Evolutionary conservation across 1,140 invertebrate species (phyloP).

Genomic region (Zaprionus capensis): DNA sequence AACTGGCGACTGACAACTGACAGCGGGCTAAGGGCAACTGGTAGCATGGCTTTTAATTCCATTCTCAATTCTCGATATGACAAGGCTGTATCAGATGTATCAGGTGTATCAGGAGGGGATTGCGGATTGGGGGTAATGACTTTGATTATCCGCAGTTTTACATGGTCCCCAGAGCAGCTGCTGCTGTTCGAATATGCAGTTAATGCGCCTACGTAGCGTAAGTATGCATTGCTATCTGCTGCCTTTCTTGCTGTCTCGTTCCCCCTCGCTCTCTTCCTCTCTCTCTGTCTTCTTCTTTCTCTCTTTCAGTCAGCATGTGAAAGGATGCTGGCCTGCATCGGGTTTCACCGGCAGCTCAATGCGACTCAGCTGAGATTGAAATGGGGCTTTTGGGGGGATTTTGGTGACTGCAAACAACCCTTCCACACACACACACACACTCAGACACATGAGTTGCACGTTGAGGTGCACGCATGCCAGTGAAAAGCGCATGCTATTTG

Average conservation of each 20-base stretch:
- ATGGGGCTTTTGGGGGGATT: constrained; percentile 60
- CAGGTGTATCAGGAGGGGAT: neutral
- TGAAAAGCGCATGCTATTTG: constrained; percentile 77
- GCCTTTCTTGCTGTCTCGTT: neutral
- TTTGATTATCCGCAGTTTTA: constrained; percentile 49
- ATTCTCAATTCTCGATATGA: neutral
- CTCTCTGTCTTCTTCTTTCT: neutral
- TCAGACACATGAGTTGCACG: neutral
- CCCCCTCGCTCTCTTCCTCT: neutral
- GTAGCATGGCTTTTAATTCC: neutral
- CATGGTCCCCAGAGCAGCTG: constrained; percentile 6
- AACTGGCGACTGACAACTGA: no score
- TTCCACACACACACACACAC: constrained; percentile 1
- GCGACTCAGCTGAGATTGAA: constrained; percentile 75
- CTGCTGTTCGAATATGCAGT: constrained; percentile 11
- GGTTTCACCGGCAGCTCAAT: constrained; percentile 56
- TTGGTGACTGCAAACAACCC: constrained; percentile 37
- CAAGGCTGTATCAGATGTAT: neutral
- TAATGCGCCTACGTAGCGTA: constrained; percentile 33
- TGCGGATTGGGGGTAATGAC: constrained; percentile 35
- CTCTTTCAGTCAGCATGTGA: constrained; percentile 27
- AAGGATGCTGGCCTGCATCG: constrained; percentile 25
- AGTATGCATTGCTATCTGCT: neutral
- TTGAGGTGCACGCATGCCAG: constrained; percentile 35
- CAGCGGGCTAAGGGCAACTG: neutral